Conservation (phyloP, 2,797 vertebrate genomes). For the Rhinoraja longicauda region DNA sequence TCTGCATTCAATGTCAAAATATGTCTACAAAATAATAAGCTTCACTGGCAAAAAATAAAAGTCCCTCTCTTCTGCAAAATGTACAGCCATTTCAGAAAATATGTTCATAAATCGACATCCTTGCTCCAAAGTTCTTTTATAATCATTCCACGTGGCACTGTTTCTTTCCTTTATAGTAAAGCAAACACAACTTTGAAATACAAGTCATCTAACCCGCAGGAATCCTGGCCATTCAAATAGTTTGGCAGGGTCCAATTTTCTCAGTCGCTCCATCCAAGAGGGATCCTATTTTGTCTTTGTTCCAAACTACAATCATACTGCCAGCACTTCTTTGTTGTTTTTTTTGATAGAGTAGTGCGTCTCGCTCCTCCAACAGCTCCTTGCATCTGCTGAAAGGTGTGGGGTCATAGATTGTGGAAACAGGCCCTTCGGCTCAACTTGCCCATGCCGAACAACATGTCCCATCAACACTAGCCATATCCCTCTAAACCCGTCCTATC, state of each 20-base stretch:
- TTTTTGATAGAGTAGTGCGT: not conserved
- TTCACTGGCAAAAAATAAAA: constrained; percentile 4
- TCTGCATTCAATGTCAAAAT: not conserved
- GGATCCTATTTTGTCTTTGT: not conserved
- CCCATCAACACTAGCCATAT: no score
- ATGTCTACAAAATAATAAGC: not conserved
- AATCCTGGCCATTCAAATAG: not conserved
- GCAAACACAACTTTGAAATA: not conserved
- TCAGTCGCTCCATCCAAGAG: not conserved
- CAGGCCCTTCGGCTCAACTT: no score
- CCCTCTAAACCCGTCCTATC: no score
- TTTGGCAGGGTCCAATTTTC: not conserved
- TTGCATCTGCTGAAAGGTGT: not conserved
- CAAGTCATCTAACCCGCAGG: not conserved
- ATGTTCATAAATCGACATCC: constrained; percentile 12
- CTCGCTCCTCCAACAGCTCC: not conserved
- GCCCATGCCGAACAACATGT: no score
- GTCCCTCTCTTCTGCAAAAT: not conserved
- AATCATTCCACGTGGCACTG: not conserved
- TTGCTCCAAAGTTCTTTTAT: not conserved
- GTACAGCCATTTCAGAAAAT: not conserved
- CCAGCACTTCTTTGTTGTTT: not conserved
- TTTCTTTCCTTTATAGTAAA: not conserved
- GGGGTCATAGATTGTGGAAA: not conserved
- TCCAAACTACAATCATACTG: not conserved